A percentile compares a stretch with the other conserved stretches of the same genome.
Evolutionary conservation across 2,113 vertebrate genomes (phyloP).

Genomic region (Phrynocephalus versicolor): DNA sequence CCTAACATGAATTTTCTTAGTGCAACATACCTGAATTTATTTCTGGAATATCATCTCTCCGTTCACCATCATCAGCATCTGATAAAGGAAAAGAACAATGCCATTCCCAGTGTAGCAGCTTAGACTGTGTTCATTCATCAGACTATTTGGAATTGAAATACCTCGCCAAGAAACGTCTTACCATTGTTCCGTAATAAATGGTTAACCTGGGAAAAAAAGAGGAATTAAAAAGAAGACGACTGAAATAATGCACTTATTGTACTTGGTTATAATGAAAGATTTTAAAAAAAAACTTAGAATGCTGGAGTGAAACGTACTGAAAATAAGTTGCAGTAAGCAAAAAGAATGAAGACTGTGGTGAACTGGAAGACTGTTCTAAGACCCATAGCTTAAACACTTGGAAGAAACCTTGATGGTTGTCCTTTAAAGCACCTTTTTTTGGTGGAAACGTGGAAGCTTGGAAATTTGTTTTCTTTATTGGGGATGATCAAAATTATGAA

Average conservation of each 20-base stretch:
- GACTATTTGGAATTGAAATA: not conserved
- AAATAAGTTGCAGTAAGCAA: not conserved
- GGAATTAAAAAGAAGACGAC: not conserved
- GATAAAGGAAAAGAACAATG: not conserved
- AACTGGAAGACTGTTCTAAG: not conserved
- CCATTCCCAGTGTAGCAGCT: not conserved
- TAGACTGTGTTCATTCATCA: not conserved
- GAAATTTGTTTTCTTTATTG: too few species aligned
- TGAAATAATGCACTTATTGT: constrained; percentile 17
- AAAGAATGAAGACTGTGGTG: not conserved
- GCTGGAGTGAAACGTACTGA: not conserved
- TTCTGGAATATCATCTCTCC: constrained; percentile 60
- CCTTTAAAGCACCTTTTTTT: not conserved
- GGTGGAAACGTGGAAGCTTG: not conserved
- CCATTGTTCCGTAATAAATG: constrained; percentile 29
- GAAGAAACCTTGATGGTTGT: not conserved
- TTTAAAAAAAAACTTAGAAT: not conserved
- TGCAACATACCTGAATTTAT: constrained; percentile 65
- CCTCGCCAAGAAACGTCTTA: constrained; percentile 37
- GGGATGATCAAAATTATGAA: not conserved
- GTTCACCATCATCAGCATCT: constrained; percentile 37
- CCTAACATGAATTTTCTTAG: not conserved
- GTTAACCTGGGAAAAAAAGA: constrained; percentile 58
- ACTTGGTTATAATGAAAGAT: not conserved
- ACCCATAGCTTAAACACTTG: constrained; percentile 4